Percentiles rank a stretch among this genome's conserved stretches.
These are phyloP conservation scores for cat (Felis catus) DNA, from an alignment of 2,113 vertebrate genomes.

Conservation along the genomic window DNA sequence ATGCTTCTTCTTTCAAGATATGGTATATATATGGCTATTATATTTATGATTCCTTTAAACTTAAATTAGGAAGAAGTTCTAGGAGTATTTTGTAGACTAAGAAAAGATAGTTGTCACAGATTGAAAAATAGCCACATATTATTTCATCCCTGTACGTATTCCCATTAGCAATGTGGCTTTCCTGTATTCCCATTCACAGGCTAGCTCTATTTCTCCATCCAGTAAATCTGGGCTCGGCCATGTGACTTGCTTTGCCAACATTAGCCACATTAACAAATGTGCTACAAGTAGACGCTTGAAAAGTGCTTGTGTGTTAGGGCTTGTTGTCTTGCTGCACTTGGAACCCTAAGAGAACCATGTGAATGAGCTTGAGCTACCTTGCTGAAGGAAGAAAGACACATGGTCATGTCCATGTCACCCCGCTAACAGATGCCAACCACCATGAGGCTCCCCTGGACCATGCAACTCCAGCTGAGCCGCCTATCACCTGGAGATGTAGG, in stretches of 20 bases:
- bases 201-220: not conserved
- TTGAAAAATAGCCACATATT: not conserved
- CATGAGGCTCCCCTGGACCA: not conserved
- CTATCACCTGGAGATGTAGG: not conserved
- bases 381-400: not conserved
- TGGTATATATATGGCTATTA: not conserved
- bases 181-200: not conserved
- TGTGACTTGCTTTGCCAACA: not conserved
- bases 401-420: no score
- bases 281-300: not conserved
- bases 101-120: not conserved
- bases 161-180: not conserved
- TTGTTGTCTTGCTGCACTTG: not conserved
- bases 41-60: not conserved
- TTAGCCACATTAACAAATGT: not conserved
- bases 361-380: not conserved
- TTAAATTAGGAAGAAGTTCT: not conserved
- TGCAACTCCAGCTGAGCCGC: not conserved
- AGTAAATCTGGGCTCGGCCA: not conserved
- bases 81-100: slow-evolving; percentile 11
- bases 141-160: not conserved
- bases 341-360: not conserved
- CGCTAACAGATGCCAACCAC: not conserved
- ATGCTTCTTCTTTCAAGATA: not conserved
- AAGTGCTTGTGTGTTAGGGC: not conserved